A percentile compares a stretch with the other conserved stretches of the same genome.
Conservation (phyloP, 2,888 invertebrate species). For the Phorcus lineatus region DNA sequence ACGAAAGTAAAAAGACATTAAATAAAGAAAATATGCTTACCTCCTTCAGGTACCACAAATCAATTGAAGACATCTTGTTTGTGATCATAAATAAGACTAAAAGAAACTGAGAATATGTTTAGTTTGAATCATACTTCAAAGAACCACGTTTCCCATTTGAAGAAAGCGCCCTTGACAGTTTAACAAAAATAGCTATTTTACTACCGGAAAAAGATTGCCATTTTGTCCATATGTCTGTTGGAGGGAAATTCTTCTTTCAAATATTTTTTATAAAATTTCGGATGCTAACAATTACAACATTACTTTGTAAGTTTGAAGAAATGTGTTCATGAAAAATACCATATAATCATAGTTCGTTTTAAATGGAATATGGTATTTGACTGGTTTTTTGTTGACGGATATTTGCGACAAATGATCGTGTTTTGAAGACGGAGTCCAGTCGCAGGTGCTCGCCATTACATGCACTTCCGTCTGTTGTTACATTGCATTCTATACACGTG, state of each 20-base stretch:
- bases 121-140: too few relatives aligned
- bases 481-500: not conserved
- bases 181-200: not conserved
- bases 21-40: constrained; percentile 23
- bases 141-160: not conserved
- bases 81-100: not conserved
- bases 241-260: too few relatives aligned
- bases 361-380: not conserved
- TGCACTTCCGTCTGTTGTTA: not conserved
- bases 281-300: too few relatives aligned
- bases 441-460: too few relatives aligned
- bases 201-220: not conserved
- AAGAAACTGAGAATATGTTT: not conserved
- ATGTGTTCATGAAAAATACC: too few relatives aligned
- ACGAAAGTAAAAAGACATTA: not conserved
- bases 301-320: too few relatives aligned
- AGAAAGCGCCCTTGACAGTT: constrained; percentile 11
- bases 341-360: not conserved
- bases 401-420: too few relatives aligned
- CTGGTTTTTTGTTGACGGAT: too few relatives aligned
- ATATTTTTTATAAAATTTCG: too few relatives aligned
- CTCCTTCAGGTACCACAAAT: constrained; percentile 49
- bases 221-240: too few relatives aligned
- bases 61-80: constrained; percentile 45
- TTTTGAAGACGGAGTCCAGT: too few relatives aligned